These are phyloP conservation scores for Chiridota heheva DNA, from an alignment of 35 echinoderm and acorn worm genomes.

Conservation along the genomic window DNA sequence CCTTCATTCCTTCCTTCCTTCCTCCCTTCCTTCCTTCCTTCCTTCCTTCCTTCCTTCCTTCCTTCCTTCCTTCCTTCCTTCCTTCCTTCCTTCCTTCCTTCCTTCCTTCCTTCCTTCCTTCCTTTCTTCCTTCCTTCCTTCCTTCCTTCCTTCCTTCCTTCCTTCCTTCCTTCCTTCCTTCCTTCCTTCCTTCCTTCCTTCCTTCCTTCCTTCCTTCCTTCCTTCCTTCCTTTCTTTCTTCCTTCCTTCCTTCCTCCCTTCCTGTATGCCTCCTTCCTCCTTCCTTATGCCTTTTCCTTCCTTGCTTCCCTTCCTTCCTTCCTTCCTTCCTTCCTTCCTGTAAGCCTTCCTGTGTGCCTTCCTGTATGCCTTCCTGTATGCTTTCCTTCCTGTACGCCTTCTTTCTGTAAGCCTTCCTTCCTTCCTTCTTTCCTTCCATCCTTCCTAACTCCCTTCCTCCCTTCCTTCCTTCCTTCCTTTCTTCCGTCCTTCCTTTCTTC, in stretches of 20 bases:
- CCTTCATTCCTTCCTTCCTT: background rate
- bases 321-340: background rate
- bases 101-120: background rate
- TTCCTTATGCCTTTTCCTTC: too few relatives aligned
- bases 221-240: slow-evolving; percentile 5
- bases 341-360: background rate
- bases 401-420: background rate
- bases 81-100: background rate
- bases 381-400: background rate
- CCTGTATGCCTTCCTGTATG: too few relatives aligned
- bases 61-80: background rate
- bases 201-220: slow-evolving; percentile 5
- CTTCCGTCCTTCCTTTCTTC: background rate
- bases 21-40: background rate
- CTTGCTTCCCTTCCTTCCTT: background rate
- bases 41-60: background rate
- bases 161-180: background rate
- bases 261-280: background rate
- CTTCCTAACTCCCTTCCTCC: background rate
- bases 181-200: slow-evolving; percentile 5
- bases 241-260: background rate
- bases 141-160: background rate
- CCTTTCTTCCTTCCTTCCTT: background rate
- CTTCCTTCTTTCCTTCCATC: background rate
- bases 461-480: background rate